phyloP scores from a whole-genome alignment of 2,888 invertebrate genomes.

The Seira sanloemensis region DNA sequence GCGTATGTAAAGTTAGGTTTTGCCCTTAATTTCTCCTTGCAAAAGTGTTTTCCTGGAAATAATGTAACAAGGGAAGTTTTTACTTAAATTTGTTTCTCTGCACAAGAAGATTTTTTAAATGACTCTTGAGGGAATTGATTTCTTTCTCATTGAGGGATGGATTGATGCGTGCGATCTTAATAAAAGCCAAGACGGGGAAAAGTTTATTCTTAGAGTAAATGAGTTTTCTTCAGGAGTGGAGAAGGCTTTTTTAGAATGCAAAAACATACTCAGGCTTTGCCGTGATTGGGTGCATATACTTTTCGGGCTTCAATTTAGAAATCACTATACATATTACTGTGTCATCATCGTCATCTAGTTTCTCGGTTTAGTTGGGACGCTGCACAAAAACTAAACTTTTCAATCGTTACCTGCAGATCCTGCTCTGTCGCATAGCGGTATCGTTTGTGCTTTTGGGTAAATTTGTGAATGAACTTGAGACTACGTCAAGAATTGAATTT shows the following conservation, averaged over 20 bases:
- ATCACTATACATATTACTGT: neutral
- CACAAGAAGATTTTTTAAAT: slow-evolving; percentile 21
- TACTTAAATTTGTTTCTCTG: neutral
- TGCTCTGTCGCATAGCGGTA: neutral
- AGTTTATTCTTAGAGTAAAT: neutral
- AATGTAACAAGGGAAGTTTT: neutral
- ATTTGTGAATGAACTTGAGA: too few relatives aligned
- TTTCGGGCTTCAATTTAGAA: neutral
- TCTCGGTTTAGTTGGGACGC: too few relatives aligned
- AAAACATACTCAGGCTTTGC: too few relatives aligned
- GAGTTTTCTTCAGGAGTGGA: neutral
- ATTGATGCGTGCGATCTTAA: neutral
- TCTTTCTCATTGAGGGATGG: neutral
- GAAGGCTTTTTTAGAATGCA: neutral
- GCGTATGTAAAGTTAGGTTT: too few relatives aligned
- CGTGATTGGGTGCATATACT: too few relatives aligned
- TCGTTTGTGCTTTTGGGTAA: neutral
- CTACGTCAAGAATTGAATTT: neutral
- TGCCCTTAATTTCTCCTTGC: neutral
- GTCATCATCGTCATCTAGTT: too few relatives aligned
- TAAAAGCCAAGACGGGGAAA: neutral
- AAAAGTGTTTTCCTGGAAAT: neutral
- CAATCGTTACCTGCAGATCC: neutral
- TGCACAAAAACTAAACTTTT: neutral
- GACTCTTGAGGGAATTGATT: slow-evolving; percentile 33